Conservation (phyloP, 2,888 invertebrate genomes). For the Hypsopygia costalis region DNA sequence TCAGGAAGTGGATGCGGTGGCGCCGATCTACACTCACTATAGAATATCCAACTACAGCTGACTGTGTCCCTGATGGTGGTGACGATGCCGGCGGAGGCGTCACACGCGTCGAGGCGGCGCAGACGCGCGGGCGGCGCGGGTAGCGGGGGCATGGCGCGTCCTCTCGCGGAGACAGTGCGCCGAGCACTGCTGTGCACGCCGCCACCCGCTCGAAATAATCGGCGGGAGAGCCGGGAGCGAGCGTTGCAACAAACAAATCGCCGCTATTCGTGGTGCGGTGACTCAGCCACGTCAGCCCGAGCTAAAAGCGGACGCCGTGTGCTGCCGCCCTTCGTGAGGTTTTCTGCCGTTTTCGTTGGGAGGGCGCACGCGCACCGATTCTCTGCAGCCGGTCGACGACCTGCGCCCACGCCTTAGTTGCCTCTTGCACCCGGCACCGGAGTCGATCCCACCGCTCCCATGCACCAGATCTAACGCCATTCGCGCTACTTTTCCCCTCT, state of each 20-base stretch:
- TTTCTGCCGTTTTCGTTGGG: conserved; percentile 70
- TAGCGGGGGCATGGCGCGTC: conserved; percentile 68
- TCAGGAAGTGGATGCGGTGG: conserved; percentile 17
- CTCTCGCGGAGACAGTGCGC: conserved; percentile 60
- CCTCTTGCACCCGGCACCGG: conserved; percentile 63
- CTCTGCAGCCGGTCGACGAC: conserved; percentile 71
- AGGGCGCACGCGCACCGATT: conserved; percentile 53
- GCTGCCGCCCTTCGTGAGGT: conserved; percentile 77
- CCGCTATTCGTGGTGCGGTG: conserved; percentile 74
- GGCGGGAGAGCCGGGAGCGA: conserved; percentile 69
- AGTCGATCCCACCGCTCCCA: conserved; percentile 19
- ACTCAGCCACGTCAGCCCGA: conserved; percentile 74
- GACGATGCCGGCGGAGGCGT: conserved; percentile 81
- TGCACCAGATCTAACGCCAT: conserved; percentile 8
- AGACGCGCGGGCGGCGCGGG: conserved; percentile 64
- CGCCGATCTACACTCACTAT: conserved; percentile 80
- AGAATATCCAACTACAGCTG: conserved; percentile 89
- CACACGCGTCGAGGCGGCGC: conserved; percentile 64
- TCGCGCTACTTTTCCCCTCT: background rate
- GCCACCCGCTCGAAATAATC: conserved; percentile 64
- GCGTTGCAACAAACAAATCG: conserved; percentile 77
- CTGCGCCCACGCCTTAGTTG: conserved; percentile 55
- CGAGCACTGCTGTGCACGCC: conserved; percentile 57
- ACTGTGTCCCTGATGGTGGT: conserved; percentile 83
- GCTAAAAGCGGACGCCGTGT: conserved; percentile 77